Evolutionary conservation across 2,113 vertebrate genomes (phyloP).

Genomic region (Notothenia coriiceps): DNA sequence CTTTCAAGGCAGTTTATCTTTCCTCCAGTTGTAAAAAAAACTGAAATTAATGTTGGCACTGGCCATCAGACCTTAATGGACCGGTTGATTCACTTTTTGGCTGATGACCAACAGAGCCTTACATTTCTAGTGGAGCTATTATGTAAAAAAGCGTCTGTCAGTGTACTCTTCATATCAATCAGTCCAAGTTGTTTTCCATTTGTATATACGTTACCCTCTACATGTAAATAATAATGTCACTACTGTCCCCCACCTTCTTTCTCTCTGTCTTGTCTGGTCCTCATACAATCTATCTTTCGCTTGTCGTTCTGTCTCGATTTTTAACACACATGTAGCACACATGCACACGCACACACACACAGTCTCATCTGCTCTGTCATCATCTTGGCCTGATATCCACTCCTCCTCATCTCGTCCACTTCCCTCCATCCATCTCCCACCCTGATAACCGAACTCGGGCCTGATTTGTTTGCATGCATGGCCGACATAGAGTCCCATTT

Average conservation of each 20-base stretch:
- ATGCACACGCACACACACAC: background rate
- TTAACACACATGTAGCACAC: background rate
- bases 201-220: background rate
- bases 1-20: constrained; percentile 11
- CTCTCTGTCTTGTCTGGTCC: background rate
- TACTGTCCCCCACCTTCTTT: background rate
- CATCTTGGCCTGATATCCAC: constrained; percentile 49
- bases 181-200: background rate
- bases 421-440: constrained; percentile 37
- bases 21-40: constrained; percentile 23
- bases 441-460: constrained; percentile 35
- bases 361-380: constrained; percentile 38
- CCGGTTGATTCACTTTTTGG: constrained; percentile 44
- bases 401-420: constrained; percentile 23
- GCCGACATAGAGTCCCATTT: constrained; percentile 31
- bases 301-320: constrained; percentile 7
- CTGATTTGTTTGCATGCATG: constrained; percentile 48
- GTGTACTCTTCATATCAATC: background rate
- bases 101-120: constrained; percentile 32
- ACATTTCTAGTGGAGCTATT: constrained; percentile 24
- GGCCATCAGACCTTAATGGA: constrained; percentile 35
- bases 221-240: constrained; percentile 3
- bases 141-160: constrained; percentile 12
- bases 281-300: background rate
- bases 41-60: constrained; percentile 37